Conservation (phyloP, 2,888 invertebrate genomes). For the Torymus tubicola region DNA sequence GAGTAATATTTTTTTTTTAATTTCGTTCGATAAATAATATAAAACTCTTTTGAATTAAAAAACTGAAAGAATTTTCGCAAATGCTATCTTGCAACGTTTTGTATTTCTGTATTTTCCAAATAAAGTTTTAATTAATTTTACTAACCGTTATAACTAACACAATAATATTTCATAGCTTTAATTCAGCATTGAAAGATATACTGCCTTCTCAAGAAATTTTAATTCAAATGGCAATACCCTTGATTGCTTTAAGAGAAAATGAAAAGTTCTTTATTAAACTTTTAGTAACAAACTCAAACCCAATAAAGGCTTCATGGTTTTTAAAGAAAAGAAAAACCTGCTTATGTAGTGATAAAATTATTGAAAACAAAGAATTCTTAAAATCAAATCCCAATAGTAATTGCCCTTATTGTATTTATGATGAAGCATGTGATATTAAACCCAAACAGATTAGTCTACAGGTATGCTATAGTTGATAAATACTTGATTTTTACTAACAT, state of each 20-base stretch:
- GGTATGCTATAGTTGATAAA: constrained; percentile 7
- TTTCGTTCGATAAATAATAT: too few species aligned
- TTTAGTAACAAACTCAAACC: constrained; percentile 36
- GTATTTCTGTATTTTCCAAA: too few species aligned
- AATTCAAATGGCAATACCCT: constrained; percentile 48
- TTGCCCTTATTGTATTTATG: constrained; percentile 43
- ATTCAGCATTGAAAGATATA: constrained; percentile 37
- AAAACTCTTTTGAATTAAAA: too few species aligned
- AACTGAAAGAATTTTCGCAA: too few species aligned
- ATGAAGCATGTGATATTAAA: constrained; percentile 28
- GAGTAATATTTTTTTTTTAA: constrained; percentile 51
- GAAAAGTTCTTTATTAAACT: constrained; percentile 50
- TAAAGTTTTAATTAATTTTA: too few species aligned
- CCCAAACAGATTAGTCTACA: constrained; percentile 35
- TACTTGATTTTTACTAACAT: too few species aligned
- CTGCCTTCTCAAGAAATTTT: constrained; percentile 33
- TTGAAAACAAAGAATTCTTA: background rate
- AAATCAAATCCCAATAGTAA: background rate
- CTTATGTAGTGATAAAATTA: constrained; percentile 21
- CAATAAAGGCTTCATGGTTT: constrained; percentile 21
- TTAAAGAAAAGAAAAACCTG: constrained; percentile 44
- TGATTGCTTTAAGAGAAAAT: constrained; percentile 3
- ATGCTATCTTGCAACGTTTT: too few species aligned
- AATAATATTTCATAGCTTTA: constrained; percentile 37
- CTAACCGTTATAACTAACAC: too few species aligned